Conservation (phyloP, 2,888 invertebrate genomes). For the Trissolcus brochymenae region DNA sequence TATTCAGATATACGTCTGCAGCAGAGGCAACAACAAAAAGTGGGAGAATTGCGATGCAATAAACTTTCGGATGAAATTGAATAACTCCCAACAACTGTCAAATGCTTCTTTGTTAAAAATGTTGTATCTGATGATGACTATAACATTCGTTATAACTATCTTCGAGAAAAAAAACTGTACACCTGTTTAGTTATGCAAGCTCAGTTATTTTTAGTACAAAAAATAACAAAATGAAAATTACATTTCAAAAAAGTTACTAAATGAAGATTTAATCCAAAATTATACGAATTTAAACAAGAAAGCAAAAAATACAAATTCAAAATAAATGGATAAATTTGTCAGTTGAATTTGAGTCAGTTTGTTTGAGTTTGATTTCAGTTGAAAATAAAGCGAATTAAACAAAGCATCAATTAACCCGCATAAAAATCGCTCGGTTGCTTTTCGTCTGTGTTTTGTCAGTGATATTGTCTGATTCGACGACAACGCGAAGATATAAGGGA, state of each 20-base stretch:
- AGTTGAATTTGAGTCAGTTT: too few species aligned
- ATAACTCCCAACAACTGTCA: slow-evolving; percentile 3
- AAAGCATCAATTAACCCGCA: neutral
- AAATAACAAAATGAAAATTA: neutral
- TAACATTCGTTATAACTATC: neutral
- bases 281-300: neutral
- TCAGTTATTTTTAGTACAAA: too few species aligned
- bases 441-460: slow-evolving; percentile 10
- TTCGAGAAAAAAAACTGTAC: neutral
- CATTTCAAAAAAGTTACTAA: too few species aligned
- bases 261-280: too few species aligned
- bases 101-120: neutral
- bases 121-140: neutral
- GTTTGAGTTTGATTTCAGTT: too few species aligned
- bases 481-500: slow-evolving; percentile 14
- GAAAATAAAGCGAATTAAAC: too few species aligned
- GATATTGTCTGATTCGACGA: slow-evolving; percentile 25
- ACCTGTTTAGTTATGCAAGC: too few species aligned
- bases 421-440: neutral
- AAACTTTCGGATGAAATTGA: neutral
- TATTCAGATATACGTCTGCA: neutral
- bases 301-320: neutral
- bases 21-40: slow-evolving; percentile 2
- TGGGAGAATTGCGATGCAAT: neutral
- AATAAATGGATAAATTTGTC: too few species aligned